Base-by-base conservation (phyloP, 2,113 vertebrate species). In the Paradoxurus hermaphroditus region DNA sequence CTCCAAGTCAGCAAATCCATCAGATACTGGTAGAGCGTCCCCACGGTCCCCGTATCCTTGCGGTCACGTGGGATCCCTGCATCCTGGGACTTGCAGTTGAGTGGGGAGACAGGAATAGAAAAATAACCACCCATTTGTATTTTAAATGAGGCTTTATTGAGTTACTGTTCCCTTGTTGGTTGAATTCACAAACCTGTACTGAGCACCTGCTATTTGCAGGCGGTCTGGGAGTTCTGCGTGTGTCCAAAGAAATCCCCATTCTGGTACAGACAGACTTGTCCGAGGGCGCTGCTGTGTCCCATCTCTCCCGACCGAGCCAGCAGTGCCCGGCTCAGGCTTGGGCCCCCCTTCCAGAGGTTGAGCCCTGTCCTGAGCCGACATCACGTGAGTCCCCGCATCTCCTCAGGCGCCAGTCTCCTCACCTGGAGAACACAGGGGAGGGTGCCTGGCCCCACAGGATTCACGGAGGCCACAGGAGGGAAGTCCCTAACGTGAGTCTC, bases 1-100 rank as follows among this genome's bases (percentile, higher is more conserved):
- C 56, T 59, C 39, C 34, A 7, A 56, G 23, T 63, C 23, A 36
- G 31, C 36, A 41, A 39, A 73, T 34, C 4, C 53, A 56, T 5
- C n/a, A 36, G 2, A 19, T 12, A 13, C 21, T 0, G 68, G 3
- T 27, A 5, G 9, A 70, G 27, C 11, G 41, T 29, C 41, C 7
- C 19, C 5, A 1, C 15, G 11, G 21, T n/a, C 12, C 46, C 73
- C 19, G 34, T 8, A 19, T 59, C 68, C 39, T 31, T 41, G 36
- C 41, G 14, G 53, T 3, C 27, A 15, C 10, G 5, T 21, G 15
- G 14, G 19, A 39, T 31, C 13, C 36, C 31, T 18, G 3, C 10
- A 8, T 62, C 13, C 11, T 0, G 0, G 41, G 70, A 10, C 34
- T 7, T 16, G 6, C 10, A 7, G 4, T 7, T 1, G 0, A 39